These are phyloP conservation scores for Brachionus sp. DNA, from an alignment of 1,140 invertebrate species.

Conservation along the genomic window DNA sequence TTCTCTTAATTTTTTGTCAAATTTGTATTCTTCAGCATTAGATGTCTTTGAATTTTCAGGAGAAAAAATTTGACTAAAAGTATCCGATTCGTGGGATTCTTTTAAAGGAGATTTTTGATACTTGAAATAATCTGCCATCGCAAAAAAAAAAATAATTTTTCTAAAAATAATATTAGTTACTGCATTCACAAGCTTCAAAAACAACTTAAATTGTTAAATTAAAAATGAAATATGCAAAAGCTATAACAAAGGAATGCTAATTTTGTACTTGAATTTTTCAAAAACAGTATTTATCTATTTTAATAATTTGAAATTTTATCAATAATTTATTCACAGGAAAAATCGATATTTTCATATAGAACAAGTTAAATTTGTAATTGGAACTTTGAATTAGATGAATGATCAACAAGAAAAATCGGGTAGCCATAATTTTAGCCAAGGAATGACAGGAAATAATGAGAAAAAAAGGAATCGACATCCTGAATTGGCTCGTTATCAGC, in stretches of 20 bases:
- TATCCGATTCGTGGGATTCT: neutral
- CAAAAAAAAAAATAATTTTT: neutral
- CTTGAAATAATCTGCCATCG: slow-evolving; percentile 37
- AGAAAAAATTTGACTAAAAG: neutral
- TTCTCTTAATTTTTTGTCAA: neutral
- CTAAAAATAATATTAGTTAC: neutral
- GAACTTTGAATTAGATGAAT: slow-evolving; percentile 12
- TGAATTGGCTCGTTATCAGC: slow-evolving; percentile 42
- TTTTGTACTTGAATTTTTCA: neutral
- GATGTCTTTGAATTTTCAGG: neutral
- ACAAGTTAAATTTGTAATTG: neutral
- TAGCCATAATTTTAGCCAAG: neutral
- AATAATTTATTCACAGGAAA: neutral
- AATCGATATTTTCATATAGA: neutral
- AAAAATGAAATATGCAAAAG: neutral
- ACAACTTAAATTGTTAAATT: neutral
- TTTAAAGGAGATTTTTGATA: neutral
- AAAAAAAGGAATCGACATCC: slow-evolving; percentile 1
- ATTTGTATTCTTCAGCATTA: neutral
- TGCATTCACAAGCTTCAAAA: neutral
- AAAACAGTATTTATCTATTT: neutral
- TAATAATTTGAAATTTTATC: neutral
- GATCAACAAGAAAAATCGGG: neutral
- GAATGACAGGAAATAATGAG: neutral
- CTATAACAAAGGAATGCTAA: neutral